These are phyloP conservation scores for Zaprionus capensis DNA, from an alignment of 1,140 invertebrate species.

Conservation along the genomic window DNA sequence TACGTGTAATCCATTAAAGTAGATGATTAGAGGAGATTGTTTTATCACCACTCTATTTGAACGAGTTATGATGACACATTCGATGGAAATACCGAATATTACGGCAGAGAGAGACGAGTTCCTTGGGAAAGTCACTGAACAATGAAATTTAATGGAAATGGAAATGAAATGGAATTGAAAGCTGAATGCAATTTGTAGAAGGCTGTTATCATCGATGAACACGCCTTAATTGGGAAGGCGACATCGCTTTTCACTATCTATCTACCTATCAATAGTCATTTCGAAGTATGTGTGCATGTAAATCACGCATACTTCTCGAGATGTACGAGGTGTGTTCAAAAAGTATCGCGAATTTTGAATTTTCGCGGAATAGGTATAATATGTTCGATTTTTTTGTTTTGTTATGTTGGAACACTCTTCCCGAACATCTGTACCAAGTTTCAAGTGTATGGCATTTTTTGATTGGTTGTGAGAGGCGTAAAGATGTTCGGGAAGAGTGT, in stretches of 20 bases:
- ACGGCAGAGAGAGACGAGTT: background rate
- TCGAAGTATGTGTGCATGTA: background rate
- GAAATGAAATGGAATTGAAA: background rate
- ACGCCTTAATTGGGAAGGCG: slow-evolving; percentile 14
- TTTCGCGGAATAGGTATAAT: too few relatives aligned
- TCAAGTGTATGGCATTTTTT: too few relatives aligned
- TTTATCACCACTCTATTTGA: background rate
- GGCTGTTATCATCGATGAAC: slow-evolving; percentile 23
- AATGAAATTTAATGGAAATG: background rate
- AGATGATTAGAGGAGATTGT: slow-evolving; percentile 1
- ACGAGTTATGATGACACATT: background rate
- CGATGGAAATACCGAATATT: background rate
- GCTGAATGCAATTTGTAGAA: slow-evolving; percentile 11
- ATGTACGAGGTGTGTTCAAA: too few relatives aligned
- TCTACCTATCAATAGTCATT: slow-evolving; percentile 16
- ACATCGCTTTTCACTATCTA: slow-evolving; percentile 35
- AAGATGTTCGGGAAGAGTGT: too few relatives aligned
- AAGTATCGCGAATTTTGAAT: too few relatives aligned
- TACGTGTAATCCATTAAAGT: background rate
- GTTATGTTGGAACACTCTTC: too few relatives aligned
- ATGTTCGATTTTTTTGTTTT: too few relatives aligned
- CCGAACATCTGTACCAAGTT: too few relatives aligned
- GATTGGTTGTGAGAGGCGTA: too few relatives aligned
- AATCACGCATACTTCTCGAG: slow-evolving; percentile 1
- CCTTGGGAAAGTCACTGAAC: background rate